A percentile compares a stretch with the other conserved stretches of the same genome.
These are phyloP conservation scores for Melitaea athalia DNA, from an alignment of 2,888 invertebrate species.

Conservation along the genomic window DNA sequence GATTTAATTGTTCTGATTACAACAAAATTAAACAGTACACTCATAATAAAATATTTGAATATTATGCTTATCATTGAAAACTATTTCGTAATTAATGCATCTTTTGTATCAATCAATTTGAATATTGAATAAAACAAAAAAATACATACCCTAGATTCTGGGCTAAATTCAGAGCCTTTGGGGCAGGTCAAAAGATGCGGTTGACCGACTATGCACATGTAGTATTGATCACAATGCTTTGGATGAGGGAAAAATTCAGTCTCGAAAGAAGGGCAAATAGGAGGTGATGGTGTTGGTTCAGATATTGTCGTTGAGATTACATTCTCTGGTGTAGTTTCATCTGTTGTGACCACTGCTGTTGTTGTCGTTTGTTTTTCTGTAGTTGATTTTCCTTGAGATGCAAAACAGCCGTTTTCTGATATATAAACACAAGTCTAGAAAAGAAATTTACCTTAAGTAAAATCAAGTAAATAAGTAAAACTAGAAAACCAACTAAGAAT, in stretches of 20 bases:
- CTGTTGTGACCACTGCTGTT: neutral
- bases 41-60: too few species aligned
- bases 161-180: slow-evolving; percentile 48
- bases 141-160: neutral
- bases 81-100: too few species aligned
- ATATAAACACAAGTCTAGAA: slow-evolving; percentile 29
- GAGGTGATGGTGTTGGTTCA: slow-evolving; percentile 7
- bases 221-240: slow-evolving; percentile 49
- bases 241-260: slow-evolving; percentile 56
- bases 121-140: too few species aligned
- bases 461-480: too few species aligned
- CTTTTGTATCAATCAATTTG: too few species aligned
- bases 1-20: too few species aligned
- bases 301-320: neutral
- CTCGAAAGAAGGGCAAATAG: slow-evolving; percentile 46
- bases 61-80: too few species aligned
- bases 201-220: slow-evolving; percentile 50
- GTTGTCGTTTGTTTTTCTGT: slow-evolving; percentile 21
- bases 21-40: too few species aligned
- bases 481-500: too few species aligned
- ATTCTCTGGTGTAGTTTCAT: too few species aligned
- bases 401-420: slow-evolving; percentile 34
- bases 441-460: neutral
- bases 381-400: slow-evolving; percentile 17
- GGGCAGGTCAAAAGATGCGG: slow-evolving; percentile 47